Evolutionary conservation across 1,140 invertebrate species (phyloP).

Genomic region (Meteorus sp.): DNA sequence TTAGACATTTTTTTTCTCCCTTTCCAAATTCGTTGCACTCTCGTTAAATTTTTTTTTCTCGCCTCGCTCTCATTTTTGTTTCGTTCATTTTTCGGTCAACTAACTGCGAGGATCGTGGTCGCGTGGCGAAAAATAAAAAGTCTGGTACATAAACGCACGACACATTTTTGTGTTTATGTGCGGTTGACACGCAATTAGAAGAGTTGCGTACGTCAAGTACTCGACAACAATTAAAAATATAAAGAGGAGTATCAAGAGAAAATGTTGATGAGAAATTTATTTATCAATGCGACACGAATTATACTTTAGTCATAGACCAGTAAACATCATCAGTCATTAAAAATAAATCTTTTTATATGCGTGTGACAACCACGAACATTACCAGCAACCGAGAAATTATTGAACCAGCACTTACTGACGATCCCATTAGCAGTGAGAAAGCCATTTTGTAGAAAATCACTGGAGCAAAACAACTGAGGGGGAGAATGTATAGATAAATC

Average conservation of each 20-base stretch:
- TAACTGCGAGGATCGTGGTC: neutral
- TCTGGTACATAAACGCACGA: neutral
- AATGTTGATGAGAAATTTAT: too few species aligned
- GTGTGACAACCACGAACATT: too few species aligned
- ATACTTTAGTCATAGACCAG: neutral
- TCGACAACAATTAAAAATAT: neutral
- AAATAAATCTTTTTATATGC: neutral
- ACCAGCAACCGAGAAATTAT: neutral
- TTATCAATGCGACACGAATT: too few species aligned
- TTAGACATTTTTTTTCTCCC: neutral
- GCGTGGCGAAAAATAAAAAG: neutral
- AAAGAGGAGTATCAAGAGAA: neutral
- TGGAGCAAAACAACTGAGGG: constrained; percentile 20
- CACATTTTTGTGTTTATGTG: too few species aligned
- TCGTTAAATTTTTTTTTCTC: neutral
- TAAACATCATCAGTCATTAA: too few species aligned
- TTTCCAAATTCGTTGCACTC: neutral
- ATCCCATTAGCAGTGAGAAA: constrained; percentile 23
- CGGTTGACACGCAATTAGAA: too few species aligned
- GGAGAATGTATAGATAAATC: neutral
- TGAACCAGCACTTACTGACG: constrained; percentile 2
- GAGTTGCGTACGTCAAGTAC: neutral
- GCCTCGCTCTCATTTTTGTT: too few species aligned
- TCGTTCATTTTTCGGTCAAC: too few species aligned
- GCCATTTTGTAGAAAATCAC: constrained; percentile 47